These are phyloP conservation scores for Glaucopsyche alexis DNA, from an alignment of 2,888 invertebrate genomes.

Conservation along the genomic window DNA sequence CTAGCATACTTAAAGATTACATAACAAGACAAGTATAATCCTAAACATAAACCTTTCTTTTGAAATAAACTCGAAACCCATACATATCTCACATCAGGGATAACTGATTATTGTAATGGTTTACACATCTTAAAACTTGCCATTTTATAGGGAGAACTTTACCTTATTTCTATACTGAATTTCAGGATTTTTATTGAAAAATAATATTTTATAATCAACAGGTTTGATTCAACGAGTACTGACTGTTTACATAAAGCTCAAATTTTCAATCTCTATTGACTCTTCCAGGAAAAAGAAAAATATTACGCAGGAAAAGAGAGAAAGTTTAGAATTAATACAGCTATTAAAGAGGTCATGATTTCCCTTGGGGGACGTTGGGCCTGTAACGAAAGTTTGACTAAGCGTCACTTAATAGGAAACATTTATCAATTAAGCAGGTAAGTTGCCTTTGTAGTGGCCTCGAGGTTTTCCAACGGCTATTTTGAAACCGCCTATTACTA, in stretches of 20 bases:
- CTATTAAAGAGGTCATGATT: slow-evolving; percentile 60
- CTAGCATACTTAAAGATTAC: too few relatives aligned
- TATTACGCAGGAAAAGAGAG: neutral
- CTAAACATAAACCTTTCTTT: neutral
- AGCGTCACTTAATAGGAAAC: slow-evolving; percentile 51
- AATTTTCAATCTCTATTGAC: neutral
- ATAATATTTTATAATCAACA: too few relatives aligned
- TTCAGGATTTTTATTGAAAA: too few relatives aligned
- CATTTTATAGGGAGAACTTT: too few relatives aligned
- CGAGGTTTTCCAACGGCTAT: slow-evolving; percentile 26
- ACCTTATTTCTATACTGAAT: too few relatives aligned
- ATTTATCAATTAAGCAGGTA: slow-evolving; percentile 29
- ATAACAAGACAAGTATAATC: neutral
- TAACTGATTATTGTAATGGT: neutral
- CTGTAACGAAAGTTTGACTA: slow-evolving; percentile 70
- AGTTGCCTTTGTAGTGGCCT: slow-evolving; percentile 17
- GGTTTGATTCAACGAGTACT: too few relatives aligned
- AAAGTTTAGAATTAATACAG: slow-evolving; percentile 58
- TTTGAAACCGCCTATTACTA: neutral
- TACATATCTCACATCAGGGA: neutral
- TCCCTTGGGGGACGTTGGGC: slow-evolving; percentile 49
- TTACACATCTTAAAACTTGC: too few relatives aligned
- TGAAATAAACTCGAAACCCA: neutral
- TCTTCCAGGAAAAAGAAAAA: neutral
- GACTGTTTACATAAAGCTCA: neutral